Base-by-base conservation (phyloP, 1,140 invertebrate genomes). In the Drosophila obscura region DNA sequence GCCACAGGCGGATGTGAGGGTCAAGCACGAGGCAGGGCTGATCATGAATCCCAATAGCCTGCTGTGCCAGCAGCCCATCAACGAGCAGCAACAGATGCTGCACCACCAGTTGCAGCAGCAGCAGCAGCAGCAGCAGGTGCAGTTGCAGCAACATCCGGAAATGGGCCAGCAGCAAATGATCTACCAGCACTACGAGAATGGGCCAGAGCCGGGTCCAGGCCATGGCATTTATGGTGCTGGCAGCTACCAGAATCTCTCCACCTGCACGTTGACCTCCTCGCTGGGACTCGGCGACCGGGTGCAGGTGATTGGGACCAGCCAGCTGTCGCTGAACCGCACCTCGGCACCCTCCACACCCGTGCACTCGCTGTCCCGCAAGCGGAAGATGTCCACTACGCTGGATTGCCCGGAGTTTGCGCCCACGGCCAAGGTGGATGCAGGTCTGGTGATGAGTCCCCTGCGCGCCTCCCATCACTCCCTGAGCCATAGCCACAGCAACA, bases 261-360 rank as follows among this genome's bases (percentile, higher is more conserved):
- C 82, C 58, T 91, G 90, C 58, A 90, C 89, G 44, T 43, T 91
- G 39, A 84, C 82, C 50, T 80, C 85, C n/a, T 48, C 80, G 19
- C 41, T 90, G 52, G 88, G 88, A 5, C 51, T 90, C 46, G 75
- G 80, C 2, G 80, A 91, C 49, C 85, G 87, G 2, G 90, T 91
- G 15, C 90, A 91, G 50, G 83, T 91, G 24, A 83, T 91, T 49
- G 90, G 90, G 22, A 91, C 90, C 26, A 91, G 89, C 55, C 90
- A 91, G 60, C 51, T 90, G 31, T 91, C 90, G 5, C 56, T 90
- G 26, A 82, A 80, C 44, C 76, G 89, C 31, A 66, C 69, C 19
- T 90, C 90, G 7, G 83, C 83, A 0, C 90, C 90, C 22, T 84
- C 90, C 6, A 91, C 90, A 0, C 90, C 90, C n/a, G 80, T 88